These are phyloP conservation scores for Brachyopa scutellaris DNA, from an alignment of 2,888 invertebrate species.

Conservation along the genomic window DNA sequence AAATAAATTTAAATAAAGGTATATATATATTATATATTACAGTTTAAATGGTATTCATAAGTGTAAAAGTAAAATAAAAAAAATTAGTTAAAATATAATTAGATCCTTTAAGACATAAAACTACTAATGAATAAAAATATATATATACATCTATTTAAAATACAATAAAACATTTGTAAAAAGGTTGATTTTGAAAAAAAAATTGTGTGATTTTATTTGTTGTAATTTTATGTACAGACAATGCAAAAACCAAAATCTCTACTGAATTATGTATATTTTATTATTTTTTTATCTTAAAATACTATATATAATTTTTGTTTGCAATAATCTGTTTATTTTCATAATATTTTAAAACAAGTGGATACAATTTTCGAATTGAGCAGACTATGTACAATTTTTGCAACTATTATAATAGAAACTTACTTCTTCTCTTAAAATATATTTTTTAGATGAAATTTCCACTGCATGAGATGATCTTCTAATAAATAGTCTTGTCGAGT, in stretches of 20 bases:
- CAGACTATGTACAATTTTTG: no score
- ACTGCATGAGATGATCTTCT: no score
- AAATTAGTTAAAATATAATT: constrained; percentile 72
- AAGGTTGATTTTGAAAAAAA: constrained; percentile 41
- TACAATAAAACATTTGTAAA: constrained; percentile 42
- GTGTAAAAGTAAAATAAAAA: constrained; percentile 73
- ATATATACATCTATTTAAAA: constrained; percentile 54
- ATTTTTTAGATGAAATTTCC: no score
- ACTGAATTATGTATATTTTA: constrained; percentile 12
- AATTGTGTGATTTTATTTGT: constrained; percentile 41
- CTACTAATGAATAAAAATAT: constrained; percentile 48
- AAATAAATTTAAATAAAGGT: constrained; percentile 67
- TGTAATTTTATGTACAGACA: constrained; percentile 45
- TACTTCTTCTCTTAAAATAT: no score
- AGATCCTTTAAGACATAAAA: constrained; percentile 69
- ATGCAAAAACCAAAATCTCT: constrained; percentile 55
- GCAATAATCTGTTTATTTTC: background rate
- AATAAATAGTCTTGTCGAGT: no score
- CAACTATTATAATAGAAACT: no score
- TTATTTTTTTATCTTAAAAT: background rate
- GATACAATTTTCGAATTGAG: no score
- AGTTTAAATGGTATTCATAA: constrained; percentile 71
- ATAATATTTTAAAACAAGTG: no score
- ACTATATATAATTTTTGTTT: background rate
- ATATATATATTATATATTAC: constrained; percentile 73